These are phyloP conservation scores for Periophthalmodon schlosseri DNA, from an alignment of 2,113 vertebrate species.

Conservation along the genomic window DNA sequence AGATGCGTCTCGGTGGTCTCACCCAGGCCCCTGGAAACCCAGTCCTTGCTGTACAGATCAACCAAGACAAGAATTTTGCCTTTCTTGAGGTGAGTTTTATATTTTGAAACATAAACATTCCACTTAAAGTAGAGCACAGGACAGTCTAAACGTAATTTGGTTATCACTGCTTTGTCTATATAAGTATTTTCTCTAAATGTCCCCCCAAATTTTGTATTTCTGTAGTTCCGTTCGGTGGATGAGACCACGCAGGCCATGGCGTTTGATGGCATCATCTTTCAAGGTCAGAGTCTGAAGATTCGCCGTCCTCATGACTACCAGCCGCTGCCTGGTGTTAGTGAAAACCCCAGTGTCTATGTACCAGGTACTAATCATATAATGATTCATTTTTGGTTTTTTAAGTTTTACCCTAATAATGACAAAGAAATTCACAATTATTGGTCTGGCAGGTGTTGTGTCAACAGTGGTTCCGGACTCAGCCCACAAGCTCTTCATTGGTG, in stretches of 20 bases:
- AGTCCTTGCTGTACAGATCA: constrained; percentile 92
- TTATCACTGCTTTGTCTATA: background rate
- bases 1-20: constrained; percentile 91
- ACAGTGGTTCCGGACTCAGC: constrained; percentile 93
- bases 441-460: constrained; percentile 85
- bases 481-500: constrained; percentile 91
- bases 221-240: constrained; percentile 91
- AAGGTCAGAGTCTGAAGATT: constrained; percentile 92
- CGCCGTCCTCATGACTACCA: constrained; percentile 92
- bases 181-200: background rate
- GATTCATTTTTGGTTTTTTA: constrained; percentile 66
- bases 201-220: constrained; percentile 11
- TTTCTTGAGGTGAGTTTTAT: constrained; percentile 84
- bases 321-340: constrained; percentile 91
- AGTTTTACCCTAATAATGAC: constrained; percentile 63
- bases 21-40: constrained; percentile 94
- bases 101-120: background rate
- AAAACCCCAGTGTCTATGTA: constrained; percentile 92
- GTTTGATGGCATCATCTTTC: constrained; percentile 93
- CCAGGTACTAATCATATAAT: constrained; percentile 80
- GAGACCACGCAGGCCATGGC: constrained; percentile 95
- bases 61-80: constrained; percentile 95
- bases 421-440: constrained; percentile 28
- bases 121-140: background rate
- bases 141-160: background rate